Base-by-base conservation (phyloP, 2,888 invertebrate species). In the Acanthosepion lycidas region DNA sequence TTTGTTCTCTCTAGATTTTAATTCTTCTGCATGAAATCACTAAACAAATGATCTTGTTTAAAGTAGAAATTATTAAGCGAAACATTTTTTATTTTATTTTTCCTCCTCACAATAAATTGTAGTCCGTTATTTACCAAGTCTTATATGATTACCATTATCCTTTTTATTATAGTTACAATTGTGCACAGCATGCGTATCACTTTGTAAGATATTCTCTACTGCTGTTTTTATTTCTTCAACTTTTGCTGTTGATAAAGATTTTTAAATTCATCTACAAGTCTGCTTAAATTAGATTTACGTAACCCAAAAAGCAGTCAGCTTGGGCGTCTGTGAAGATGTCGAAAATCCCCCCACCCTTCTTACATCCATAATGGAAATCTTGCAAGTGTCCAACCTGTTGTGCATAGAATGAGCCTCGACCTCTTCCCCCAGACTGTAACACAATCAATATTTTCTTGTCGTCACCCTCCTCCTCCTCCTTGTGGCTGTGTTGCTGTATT, bases 371-470 rank as follows among this genome's bases (percentile, higher is more conserved):
- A 78, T 78, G 12, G 78, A 78, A 78, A 78, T 78, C 78, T 78
- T 78, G 78, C 78, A n/a, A 78, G 78, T n/a, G 78, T 78, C 78
- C 78, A 78, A 78, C 78, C 78, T 78, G 78, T 78, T 78, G 78
- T 78, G 78, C 78, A 78, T 33, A 33, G n/a, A n/a, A 78, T 78
- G 78, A 78, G 33, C 78, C 42, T 33, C 15, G n/a, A 33, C n/a
- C 78, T 33, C 33, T 78, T n/a, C 78, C 78, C 78, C n/a, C 78
- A 78, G 78, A 33, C 78, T 78, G 78, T 78, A 78, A 78, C n/a
- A 33, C 78, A 33, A 78, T 78, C 78, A 33, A 78, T 78, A 78
- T 78, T n/a, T n/a, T n/a, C 78, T n/a, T 78, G 78, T 78, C 33
- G n/a, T n/a, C 78, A 15, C 78, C n/a, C n/a, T 9, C 78, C n/a